Base-by-base conservation (phyloP, 1,140 invertebrate genomes). In the Armadillidium nasatum region DNA sequence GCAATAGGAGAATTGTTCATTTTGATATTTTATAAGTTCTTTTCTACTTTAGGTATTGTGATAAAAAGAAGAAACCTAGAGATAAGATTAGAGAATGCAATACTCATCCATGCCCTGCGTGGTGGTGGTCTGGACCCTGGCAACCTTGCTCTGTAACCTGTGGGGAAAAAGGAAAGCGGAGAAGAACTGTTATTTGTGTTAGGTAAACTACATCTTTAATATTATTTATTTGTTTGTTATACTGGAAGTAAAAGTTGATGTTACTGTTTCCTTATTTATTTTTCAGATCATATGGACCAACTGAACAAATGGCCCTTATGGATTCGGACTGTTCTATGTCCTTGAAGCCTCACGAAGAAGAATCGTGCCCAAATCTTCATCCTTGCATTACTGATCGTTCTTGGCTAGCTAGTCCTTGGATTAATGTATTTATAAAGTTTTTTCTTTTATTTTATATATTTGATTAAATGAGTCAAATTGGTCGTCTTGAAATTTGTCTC, bases 71-170 rank as follows among this genome's bases (percentile, higher is more conserved):
- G 6, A 90, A 88, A 81, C 91, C 91, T 0, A 84, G 88, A 44
- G 86, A 89, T 45, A 86, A 87, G 77, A 86, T 87, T 46, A 84
- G 89, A 15, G 83, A 85, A 9, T 93, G 92, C 82, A 92, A 91
- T 82, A 86, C 85, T 45, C 89, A 91, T 78, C 87, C 88, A 0
- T 93, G 92, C 83, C 91, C 91, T 6, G 89, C 90, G 0, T 89
- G 89, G 88, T 90, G 84, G 83, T 79, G 76, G 77, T 77, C 78
- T 0, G 92, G 92, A 0, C 90, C 90, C 0, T 94, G 93, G 93
- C 91, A 93, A 82, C 88, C 90, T 78, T 94, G 93, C 82, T 90
- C 92, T 1, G 87, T 90, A 0, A 91, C 89, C 0, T 94, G 92
- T 82, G 89, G 89, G 7, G 83, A 85, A 0, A 85, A 87, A 0